A percentile compares a stretch with the other conserved stretches of the same genome.
Evolutionary conservation across 2,113 vertebrate species (phyloP).

Genomic region (Engystomops pustulosus): DNA sequence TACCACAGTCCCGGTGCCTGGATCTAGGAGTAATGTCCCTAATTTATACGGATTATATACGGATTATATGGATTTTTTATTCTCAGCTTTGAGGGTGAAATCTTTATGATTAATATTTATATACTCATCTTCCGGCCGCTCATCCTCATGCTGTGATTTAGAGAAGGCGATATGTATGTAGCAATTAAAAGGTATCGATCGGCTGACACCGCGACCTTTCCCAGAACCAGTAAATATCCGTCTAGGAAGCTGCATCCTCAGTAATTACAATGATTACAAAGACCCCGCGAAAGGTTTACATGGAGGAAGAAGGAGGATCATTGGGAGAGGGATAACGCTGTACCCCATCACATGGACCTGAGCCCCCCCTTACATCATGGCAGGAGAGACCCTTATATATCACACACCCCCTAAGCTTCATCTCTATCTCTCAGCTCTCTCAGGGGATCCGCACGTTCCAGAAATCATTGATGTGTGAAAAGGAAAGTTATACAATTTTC

Average conservation of each 20-base stretch:
- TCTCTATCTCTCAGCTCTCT: too few species aligned
- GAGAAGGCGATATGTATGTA: slow-evolving; percentile 30
- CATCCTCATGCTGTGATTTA: slow-evolving; percentile 46
- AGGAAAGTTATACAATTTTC: too few species aligned
- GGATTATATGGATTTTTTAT: too few species aligned
- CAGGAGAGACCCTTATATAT: neutral
- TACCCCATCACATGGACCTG: slow-evolving; percentile 21
- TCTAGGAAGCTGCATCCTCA: slow-evolving; percentile 26
- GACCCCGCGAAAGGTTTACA: slow-evolving; percentile 23
- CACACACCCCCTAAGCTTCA: too few species aligned
- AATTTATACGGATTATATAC: too few species aligned
- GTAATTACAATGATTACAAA: slow-evolving; percentile 48
- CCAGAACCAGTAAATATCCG: slow-evolving; percentile 47
- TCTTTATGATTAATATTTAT: slow-evolving; percentile 18
- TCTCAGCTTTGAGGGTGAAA: neutral
- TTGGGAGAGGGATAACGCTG: neutral
- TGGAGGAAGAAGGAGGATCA: slow-evolving; percentile 20
- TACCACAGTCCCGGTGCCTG: too few species aligned
- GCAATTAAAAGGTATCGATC: slow-evolving; percentile 52
- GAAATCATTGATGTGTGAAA: too few species aligned
- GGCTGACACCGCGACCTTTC: slow-evolving; percentile 38
- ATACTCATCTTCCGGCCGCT: neutral
- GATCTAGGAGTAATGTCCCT: too few species aligned
- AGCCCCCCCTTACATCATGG: too few species aligned
- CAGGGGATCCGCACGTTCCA: too few species aligned